Evolutionary conservation across 2,888 invertebrate genomes (phyloP).

Genomic region (Urechis unicinctus): DNA sequence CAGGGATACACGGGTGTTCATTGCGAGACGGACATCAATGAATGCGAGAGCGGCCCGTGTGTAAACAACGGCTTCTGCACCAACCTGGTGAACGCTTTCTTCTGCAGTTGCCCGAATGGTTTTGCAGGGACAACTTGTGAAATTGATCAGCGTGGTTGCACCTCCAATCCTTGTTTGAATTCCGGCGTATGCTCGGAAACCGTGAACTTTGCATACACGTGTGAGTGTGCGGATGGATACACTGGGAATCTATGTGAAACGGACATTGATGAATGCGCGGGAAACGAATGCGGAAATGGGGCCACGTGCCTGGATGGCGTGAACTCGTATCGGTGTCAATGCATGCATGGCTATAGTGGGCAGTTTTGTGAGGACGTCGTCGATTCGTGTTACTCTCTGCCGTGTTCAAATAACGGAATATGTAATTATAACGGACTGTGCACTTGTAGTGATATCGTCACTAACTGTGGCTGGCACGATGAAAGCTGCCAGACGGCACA

Average conservation of each 20-base stretch:
- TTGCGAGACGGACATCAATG: slow-evolving; percentile 66
- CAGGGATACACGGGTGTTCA: slow-evolving; percentile 24
- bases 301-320: slow-evolving; percentile 9
- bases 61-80: slow-evolving; percentile 15
- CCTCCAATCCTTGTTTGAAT: slow-evolving; percentile 11
- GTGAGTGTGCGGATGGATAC: slow-evolving; percentile 2
- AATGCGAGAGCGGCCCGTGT: slow-evolving; percentile 58
- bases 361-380: slow-evolving; percentile 5
- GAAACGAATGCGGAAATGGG: slow-evolving; percentile 7
- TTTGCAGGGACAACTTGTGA: slow-evolving; percentile 16
- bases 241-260: slow-evolving; percentile 63
- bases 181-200: slow-evolving; percentile 7
- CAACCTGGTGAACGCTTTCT: slow-evolving; percentile 1
- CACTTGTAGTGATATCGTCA: slow-evolving; percentile 30
- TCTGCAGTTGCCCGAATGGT: slow-evolving; percentile 22
- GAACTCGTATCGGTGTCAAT: slow-evolving; percentile 10
- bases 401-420: slow-evolving; percentile 26
- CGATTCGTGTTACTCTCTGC: slow-evolving; percentile 13
- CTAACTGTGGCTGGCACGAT: slow-evolving; percentile 37
- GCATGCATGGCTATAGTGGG: slow-evolving; percentile 12
- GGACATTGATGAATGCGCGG: slow-evolving; percentile 14
- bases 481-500: slow-evolving; percentile 29
- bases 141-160: slow-evolving; percentile 25
- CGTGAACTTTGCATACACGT: slow-evolving; percentile 20
- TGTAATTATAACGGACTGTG: slow-evolving; percentile 33